Evolutionary conservation across 2,797 vertebrate genomes (phyloP).

Genomic region (Cirrhinus molitorella): DNA sequence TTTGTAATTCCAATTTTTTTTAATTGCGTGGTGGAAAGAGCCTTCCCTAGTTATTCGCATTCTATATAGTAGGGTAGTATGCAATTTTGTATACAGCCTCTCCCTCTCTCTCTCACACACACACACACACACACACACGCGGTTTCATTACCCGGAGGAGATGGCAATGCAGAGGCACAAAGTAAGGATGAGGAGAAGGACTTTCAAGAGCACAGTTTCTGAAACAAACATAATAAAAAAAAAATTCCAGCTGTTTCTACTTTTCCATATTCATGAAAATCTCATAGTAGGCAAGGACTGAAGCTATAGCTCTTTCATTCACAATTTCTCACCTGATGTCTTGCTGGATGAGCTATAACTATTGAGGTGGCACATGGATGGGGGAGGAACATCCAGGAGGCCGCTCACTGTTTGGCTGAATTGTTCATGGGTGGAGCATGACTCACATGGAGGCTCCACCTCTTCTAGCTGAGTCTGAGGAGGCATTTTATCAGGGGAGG

Average conservation of each 20-base stretch:
- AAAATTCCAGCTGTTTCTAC: not conserved
- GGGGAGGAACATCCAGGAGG: constrained; percentile 77
- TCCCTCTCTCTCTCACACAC: not conserved
- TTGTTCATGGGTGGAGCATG: constrained; percentile 69
- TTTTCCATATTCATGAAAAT: not conserved
- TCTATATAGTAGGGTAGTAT: not conserved
- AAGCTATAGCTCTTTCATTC: not conserved
- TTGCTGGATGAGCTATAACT: constrained; percentile 64
- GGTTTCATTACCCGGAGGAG: constrained; percentile 71
- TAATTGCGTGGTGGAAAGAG: too few relatives aligned
- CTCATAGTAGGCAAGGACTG: too few relatives aligned
- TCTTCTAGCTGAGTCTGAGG: constrained; percentile 59
- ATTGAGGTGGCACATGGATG: constrained; percentile 64
- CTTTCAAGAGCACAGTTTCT: constrained; percentile 71
- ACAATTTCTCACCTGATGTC: constrained; percentile 69
- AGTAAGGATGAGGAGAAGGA: constrained; percentile 73
- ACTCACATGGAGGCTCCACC: constrained; percentile 73
- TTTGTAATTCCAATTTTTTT: not conserved
- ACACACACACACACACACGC: not conserved
- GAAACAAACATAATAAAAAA: constrained; percentile 55
- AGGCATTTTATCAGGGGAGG: constrained; percentile 67
- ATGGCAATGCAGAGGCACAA: constrained; percentile 71
- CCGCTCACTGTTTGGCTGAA: constrained; percentile 72
- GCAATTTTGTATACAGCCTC: not conserved
- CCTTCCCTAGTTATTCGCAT: not conserved